These are phyloP conservation scores for Zaprionus ornatus DNA, from an alignment of 1,140 invertebrate species.

Conservation along the genomic window DNA sequence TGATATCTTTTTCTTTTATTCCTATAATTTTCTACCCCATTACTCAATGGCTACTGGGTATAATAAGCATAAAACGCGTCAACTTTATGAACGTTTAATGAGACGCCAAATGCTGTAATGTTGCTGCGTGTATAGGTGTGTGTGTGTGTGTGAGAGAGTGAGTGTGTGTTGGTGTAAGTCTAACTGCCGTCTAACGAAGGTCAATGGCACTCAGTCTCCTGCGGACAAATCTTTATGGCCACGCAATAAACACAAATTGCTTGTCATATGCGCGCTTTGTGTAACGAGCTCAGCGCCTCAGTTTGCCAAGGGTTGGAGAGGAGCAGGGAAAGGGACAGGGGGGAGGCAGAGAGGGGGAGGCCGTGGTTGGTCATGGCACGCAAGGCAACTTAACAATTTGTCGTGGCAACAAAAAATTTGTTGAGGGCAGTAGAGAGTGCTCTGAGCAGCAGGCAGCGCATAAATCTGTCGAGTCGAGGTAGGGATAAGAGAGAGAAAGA, in stretches of 20 bases:
- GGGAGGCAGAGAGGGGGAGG: neutral
- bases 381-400: constrained; percentile 72
- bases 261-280: constrained; percentile 73
- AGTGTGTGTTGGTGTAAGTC: constrained; percentile 18
- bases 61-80: constrained; percentile 25
- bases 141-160: neutral
- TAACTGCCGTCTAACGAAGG: constrained; percentile 32
- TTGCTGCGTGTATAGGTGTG: constrained; percentile 17
- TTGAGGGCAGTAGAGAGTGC: constrained; percentile 40
- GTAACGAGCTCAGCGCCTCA: constrained; percentile 58
- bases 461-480: constrained; percentile 49
- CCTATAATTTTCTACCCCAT: neutral
- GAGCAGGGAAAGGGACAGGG: neutral
- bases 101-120: constrained; percentile 59
- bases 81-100: constrained; percentile 65
- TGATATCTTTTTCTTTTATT: neutral
- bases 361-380: neutral
- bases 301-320: neutral
- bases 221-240: constrained; percentile 66
- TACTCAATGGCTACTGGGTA: neutral
- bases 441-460: constrained; percentile 26
- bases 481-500: constrained; percentile 4
- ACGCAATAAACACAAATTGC: constrained; percentile 78
- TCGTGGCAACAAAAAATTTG: constrained; percentile 41
- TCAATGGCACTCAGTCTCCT: constrained; percentile 38